A percentile compares a stretch with the other conserved stretches of the same genome.
Conservation (phyloP, 2,113 vertebrate species). For the Antigone vipio region DNA sequence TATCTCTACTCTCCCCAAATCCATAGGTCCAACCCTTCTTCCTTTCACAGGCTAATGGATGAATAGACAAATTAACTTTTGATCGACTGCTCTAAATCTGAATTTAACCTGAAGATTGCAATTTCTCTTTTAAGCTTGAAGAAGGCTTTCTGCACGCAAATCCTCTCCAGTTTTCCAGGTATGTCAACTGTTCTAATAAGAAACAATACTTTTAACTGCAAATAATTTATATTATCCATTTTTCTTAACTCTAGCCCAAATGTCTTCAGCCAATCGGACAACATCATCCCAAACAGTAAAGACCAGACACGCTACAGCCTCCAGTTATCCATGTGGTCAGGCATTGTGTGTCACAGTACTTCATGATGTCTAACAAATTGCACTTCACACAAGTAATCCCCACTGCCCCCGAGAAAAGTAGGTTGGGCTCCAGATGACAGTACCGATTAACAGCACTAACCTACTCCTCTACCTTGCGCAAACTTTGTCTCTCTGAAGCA, state of each 20-base stretch:
- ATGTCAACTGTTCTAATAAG: not conserved
- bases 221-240: not conserved
- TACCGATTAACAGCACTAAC: not conserved
- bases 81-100: not conserved
- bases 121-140: not conserved
- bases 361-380: not conserved
- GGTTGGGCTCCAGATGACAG: not conserved
- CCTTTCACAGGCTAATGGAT: not conserved
- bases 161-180: not conserved
- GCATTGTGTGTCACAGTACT: not conserved
- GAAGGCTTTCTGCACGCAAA: not conserved
- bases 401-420: not conserved
- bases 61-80: not conserved
- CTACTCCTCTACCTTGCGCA: not conserved
- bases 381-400: not conserved
- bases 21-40: not conserved
- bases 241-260: not conserved
- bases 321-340: not conserved
- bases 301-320: not conserved
- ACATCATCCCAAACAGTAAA: not conserved
- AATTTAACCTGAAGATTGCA: not conserved
- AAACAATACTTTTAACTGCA: not conserved
- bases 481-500: not conserved
- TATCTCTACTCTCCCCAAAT: not conserved
- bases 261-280: not conserved